phyloP scores from a whole-genome alignment of 2,797 vertebrate species.

The Parotocinclus haroldoi region DNA sequence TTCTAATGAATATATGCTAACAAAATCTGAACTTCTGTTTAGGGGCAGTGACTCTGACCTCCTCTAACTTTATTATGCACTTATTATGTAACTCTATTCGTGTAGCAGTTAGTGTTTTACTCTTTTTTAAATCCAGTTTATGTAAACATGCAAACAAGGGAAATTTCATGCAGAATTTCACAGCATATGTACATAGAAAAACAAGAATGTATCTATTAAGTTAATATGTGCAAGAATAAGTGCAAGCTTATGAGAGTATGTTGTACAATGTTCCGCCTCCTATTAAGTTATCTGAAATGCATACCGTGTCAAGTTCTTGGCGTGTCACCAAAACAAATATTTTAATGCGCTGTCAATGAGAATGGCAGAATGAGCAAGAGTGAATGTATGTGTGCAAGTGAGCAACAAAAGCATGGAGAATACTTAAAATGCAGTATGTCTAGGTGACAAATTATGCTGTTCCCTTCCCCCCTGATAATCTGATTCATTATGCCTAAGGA shows the following conservation, averaged over 20 bases:
- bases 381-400: constrained; percentile 7
- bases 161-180: constrained; percentile 3
- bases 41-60: constrained; percentile 39
- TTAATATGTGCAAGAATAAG: neutral
- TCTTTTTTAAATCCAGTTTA: constrained; percentile 12
- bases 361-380: constrained; percentile 21
- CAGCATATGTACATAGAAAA: neutral
- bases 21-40: constrained; percentile 31
- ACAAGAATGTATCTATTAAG: neutral
- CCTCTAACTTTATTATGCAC: constrained; percentile 46
- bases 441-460: constrained; percentile 22
- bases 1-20: constrained; percentile 27
- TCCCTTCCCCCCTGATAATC: constrained; percentile 26
- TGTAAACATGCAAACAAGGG: constrained; percentile 14
- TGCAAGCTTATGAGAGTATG: neutral
- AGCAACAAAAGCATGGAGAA: neutral
- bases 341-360: constrained; percentile 27
- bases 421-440: constrained; percentile 18
- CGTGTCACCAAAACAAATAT: constrained; percentile 22
- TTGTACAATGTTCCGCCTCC: neutral
- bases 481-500: constrained; percentile 29
- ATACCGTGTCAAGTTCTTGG: constrained; percentile 18
- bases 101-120: constrained; percentile 33
- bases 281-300: constrained; percentile 20
- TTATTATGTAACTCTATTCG: constrained; percentile 47